Evolutionary conservation across 2,888 invertebrate species (phyloP).

Genomic region (Agrochola circellaris): DNA sequence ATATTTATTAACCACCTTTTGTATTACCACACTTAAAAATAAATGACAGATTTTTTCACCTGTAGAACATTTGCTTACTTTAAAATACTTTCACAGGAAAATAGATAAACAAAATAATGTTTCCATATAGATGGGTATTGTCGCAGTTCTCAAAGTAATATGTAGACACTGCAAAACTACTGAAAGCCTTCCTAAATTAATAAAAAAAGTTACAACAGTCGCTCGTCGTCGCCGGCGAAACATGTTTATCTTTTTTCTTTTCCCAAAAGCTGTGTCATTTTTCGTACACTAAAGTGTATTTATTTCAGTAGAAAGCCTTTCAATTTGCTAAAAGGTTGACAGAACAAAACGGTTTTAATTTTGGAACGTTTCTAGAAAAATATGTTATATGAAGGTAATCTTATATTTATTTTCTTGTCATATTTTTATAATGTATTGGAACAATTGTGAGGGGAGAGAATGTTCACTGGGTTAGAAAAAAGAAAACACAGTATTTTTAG

Average conservation of each 20-base stretch:
- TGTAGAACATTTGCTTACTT: background rate
- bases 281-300: conserved; percentile 57
- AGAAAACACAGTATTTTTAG: conserved; percentile 26
- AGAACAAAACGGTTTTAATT: conserved; percentile 69
- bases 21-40: too few species aligned
- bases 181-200: conserved; percentile 20
- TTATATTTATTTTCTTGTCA: conserved; percentile 29
- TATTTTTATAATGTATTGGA: conserved; percentile 33
- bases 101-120: background rate
- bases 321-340: conserved; percentile 73
- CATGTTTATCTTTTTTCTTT: conserved; percentile 27
- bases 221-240: background rate
- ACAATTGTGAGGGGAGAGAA: conserved; percentile 21
- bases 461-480: conserved; percentile 20
- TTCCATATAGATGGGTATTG: background rate
- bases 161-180: background rate
- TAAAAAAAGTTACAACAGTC: conserved; percentile 25
- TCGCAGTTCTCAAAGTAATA: background rate
- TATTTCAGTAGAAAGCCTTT: conserved; percentile 64
- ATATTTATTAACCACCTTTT: too few species aligned
- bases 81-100: background rate
- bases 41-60: background rate
- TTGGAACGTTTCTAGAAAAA: conserved; percentile 49
- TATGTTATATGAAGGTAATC: conserved; percentile 38
- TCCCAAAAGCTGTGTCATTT: conserved; percentile 29